Conservation (phyloP, 2,888 invertebrate species). For the Melikaiella ostensackeni region DNA sequence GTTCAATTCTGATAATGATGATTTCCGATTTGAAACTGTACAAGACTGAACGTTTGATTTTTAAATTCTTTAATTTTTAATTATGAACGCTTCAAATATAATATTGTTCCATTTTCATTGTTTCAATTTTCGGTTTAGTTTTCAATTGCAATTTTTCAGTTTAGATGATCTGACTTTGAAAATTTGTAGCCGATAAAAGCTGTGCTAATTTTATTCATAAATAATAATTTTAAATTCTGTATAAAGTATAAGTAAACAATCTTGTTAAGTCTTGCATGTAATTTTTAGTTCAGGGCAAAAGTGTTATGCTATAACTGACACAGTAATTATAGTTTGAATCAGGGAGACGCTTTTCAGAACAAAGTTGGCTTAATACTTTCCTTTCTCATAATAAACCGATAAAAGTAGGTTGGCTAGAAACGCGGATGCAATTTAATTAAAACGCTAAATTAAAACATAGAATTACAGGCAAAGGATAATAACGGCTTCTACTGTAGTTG, state of each 20-base stretch:
- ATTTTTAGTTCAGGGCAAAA: neutral
- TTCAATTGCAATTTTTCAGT: too few species aligned
- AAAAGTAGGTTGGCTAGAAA: constrained; percentile 22
- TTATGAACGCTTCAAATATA: too few species aligned
- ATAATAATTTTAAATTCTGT: neutral
- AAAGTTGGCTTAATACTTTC: constrained; percentile 12
- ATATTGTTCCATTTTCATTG: too few species aligned
- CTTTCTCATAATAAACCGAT: constrained; percentile 2
- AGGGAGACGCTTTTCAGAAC: neutral
- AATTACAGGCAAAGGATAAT: constrained; percentile 19
- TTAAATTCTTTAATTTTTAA: too few species aligned
- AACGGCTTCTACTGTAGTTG: neutral
- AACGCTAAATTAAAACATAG: constrained; percentile 13
- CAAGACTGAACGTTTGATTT: too few species aligned
- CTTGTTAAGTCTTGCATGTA: neutral
- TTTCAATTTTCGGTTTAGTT: too few species aligned
- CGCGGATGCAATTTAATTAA: constrained; percentile 33
- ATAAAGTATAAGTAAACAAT: neutral
- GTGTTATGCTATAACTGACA: neutral
- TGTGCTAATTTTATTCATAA: neutral
- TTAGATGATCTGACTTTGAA: too few species aligned
- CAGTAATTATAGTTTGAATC: neutral
- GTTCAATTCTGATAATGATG: too few species aligned
- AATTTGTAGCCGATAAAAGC: too few species aligned
- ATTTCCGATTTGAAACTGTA: too few species aligned